These are phyloP conservation scores for Stenurella melanura DNA, from an alignment of 2,888 invertebrate genomes.

Conservation along the genomic window DNA sequence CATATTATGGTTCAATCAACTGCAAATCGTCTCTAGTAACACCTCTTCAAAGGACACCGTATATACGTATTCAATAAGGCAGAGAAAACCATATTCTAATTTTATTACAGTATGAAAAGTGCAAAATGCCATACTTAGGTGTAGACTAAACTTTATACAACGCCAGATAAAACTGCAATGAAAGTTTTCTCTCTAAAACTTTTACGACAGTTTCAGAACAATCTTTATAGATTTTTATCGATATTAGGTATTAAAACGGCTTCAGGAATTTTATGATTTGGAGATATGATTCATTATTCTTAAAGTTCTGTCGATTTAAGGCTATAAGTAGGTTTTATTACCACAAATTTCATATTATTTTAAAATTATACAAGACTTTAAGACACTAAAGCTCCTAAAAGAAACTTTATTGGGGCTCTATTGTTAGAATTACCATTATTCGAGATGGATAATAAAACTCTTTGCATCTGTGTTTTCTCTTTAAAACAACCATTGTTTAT, in stretches of 20 bases:
- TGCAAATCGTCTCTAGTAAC: too few relatives aligned
- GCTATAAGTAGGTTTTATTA: conserved; percentile 20
- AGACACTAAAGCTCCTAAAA: conserved; percentile 17
- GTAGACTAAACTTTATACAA: neutral
- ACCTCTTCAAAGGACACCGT: too few relatives aligned
- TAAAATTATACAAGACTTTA: conserved; percentile 23
- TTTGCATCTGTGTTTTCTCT: conserved; percentile 32
- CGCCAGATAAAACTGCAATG: conserved; percentile 17
- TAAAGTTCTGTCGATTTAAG: conserved; percentile 19
- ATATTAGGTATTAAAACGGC: conserved; percentile 36
- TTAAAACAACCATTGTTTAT: conserved; percentile 17
- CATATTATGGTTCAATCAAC: too few relatives aligned
- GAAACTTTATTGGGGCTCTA: conserved; percentile 29
- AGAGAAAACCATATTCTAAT: neutral
- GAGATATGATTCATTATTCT: conserved; percentile 32
- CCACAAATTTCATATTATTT: conserved; percentile 26
- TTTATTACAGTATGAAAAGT: neutral
- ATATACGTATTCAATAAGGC: neutral
- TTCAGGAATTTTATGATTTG: neutral
- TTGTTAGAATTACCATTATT: conserved; percentile 28
- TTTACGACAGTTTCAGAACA: conserved; percentile 30
- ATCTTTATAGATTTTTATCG: conserved; percentile 32
- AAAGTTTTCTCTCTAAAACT: conserved; percentile 18
- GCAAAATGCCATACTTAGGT: neutral
- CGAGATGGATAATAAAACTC: conserved; percentile 27